These are phyloP conservation scores for Tigriopus japonicus DNA, from an alignment of 1,140 invertebrate genomes.

Conservation along the genomic window DNA sequence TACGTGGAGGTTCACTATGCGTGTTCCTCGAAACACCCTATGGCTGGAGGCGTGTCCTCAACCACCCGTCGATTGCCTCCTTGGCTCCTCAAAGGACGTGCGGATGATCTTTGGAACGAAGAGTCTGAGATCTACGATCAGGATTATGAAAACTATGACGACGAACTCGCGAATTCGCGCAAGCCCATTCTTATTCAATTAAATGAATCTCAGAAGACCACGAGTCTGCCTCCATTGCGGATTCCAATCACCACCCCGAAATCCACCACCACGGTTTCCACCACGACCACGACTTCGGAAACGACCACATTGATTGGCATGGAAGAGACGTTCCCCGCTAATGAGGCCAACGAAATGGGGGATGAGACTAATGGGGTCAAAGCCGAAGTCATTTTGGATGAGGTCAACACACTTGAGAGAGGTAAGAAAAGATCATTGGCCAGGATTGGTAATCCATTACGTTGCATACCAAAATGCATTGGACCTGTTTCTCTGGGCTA, in stretches of 20 bases:
- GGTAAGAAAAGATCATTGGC: too few relatives aligned
- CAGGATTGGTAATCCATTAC: too few relatives aligned
- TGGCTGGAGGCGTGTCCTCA: background rate
- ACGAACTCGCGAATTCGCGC: background rate
- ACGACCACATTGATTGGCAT: background rate
- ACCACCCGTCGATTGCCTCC: conserved; percentile 2
- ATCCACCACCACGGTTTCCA: background rate
- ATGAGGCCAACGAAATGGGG: too few relatives aligned
- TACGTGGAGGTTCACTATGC: conserved; percentile 88
- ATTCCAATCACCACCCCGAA: conserved; percentile 1
- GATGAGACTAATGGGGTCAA: too few relatives aligned
- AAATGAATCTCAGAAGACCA: background rate
- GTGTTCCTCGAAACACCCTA: conserved; percentile 40
- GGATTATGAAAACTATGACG: background rate
- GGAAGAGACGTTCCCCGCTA: background rate
- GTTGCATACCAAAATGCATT: too few relatives aligned
- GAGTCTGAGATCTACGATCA: background rate
- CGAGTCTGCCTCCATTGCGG: background rate
- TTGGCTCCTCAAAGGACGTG: conserved; percentile 9
- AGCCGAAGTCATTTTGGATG: too few relatives aligned
- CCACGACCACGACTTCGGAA: background rate
- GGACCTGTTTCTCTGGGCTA: too few relatives aligned
- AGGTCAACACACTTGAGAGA: too few relatives aligned
- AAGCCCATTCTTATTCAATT: background rate
- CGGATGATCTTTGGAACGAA: conserved; percentile 12